Conservation (phyloP, 2,888 invertebrate species). For the Drosophila kambysellisi region DNA sequence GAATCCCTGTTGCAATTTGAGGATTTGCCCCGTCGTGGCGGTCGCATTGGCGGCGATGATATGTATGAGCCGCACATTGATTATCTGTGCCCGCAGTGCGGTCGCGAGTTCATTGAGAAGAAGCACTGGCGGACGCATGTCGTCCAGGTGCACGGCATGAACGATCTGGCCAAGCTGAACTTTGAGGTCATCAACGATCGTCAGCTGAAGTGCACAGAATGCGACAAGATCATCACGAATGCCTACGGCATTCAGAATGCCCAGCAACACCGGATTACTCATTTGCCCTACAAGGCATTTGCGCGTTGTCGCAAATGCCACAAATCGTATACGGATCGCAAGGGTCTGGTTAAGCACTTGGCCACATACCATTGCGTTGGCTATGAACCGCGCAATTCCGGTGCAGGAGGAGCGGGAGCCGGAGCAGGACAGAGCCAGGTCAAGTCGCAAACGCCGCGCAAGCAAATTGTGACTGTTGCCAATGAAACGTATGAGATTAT, state of each 20-base stretch:
- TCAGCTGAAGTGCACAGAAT: constrained; percentile 78
- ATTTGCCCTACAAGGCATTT: constrained; percentile 80
- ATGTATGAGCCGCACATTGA: constrained; percentile 80
- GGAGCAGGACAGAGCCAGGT: background rate
- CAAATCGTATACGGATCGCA: constrained; percentile 81
- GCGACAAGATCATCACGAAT: constrained; percentile 81
- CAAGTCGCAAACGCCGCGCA: constrained; percentile 55
- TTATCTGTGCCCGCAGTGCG: constrained; percentile 81
- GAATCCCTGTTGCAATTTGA: constrained; percentile 45
- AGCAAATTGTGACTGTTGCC: constrained; percentile 78
- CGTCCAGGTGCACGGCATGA: constrained; percentile 77
- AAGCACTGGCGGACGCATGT: constrained; percentile 82
- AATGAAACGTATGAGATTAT: constrained; percentile 81
- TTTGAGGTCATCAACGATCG: constrained; percentile 78
- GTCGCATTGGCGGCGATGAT: constrained; percentile 68
- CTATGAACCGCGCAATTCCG: constrained; percentile 44
- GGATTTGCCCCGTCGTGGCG: constrained; percentile 67
- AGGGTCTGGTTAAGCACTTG: constrained; percentile 81
- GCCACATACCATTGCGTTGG: constrained; percentile 75
- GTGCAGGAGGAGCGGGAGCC: background rate
- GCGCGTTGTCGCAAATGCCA: constrained; percentile 80
- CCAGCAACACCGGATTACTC: constrained; percentile 81
- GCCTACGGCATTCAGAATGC: constrained; percentile 83
- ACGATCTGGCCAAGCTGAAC: constrained; percentile 76
- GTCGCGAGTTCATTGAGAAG: constrained; percentile 79